Base-by-base conservation (phyloP, 2,113 vertebrate species). In the Dolichotis patagonum region DNA sequence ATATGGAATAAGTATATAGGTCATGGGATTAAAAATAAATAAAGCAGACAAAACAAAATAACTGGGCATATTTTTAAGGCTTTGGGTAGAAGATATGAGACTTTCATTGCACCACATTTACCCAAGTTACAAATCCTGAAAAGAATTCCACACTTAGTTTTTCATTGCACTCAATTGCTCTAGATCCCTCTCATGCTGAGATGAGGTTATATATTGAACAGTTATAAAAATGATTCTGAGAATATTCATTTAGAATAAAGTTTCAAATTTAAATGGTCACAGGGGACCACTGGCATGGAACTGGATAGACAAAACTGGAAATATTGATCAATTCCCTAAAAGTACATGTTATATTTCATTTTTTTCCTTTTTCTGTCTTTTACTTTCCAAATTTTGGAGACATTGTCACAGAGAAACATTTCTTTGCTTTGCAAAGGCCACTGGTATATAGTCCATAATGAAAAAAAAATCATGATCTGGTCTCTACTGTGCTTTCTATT, bases 201-300 rank as follows among this genome's bases (percentile, higher is more conserved):
- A 62, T 12, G 52, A 65, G 67, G 43, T 41, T 91, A 49, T 75
- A 67, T 43, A 1, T 19, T 8, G 4, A 46, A 22, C 13, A 88
- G 35, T 49, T 3, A 16, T 0, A 24, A 4, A 7, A 49, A 28
- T 16, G 20, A 49, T 5, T 5, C 13, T 5, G 26, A 35, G 7
- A 80, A 46, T 32, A 13, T 19, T 80, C 22, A 56, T 32, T 82
- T 19, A 54, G 11, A 73, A 10, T 5, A 58, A 8, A 49, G 22
- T 67, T 93, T 43, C 77, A 35, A 63, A 88, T 67, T 60, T 52
- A 49, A 67, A 32, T 69, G 63, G 24, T 6, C 7, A 26, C 35
- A 43, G 84, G 10, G 20, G 30, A 46, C 22, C 69, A 20, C 2
- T 38, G 30, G 14, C 17, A 46, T 7, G 1, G 56, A 73, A 71